These are phyloP conservation scores for Embidobia sp. DNA, from an alignment of 2,888 invertebrate genomes.

Conservation along the genomic window DNA sequence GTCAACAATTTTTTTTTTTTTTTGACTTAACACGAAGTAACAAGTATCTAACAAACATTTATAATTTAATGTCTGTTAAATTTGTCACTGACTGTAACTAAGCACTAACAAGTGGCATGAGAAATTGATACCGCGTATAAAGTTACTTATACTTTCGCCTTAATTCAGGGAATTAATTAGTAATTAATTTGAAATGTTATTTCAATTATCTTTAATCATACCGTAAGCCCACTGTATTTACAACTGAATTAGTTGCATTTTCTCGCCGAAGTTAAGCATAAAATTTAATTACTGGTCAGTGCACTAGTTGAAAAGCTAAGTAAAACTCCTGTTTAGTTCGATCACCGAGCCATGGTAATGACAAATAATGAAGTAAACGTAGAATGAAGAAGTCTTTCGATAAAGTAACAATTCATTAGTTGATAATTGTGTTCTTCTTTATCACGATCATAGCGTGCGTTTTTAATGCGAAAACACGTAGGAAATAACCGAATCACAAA, in stretches of 20 bases:
- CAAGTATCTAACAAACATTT: too few relatives aligned
- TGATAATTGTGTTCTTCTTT: too few relatives aligned
- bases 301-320: slow-evolving; percentile 5
- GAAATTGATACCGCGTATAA: too few relatives aligned
- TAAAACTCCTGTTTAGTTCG: slow-evolving; percentile 7
- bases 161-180: too few relatives aligned
- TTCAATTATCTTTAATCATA: not conserved
- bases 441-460: too few relatives aligned
- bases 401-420: not conserved
- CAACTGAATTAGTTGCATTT: slow-evolving; percentile 10
- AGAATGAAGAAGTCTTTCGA: slow-evolving; percentile 1
- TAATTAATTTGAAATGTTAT: slow-evolving; percentile 4
- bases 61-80: too few relatives aligned
- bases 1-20: too few relatives aligned
- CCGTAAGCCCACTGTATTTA: slow-evolving; percentile 9
- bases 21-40: too few relatives aligned
- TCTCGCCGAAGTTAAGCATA: slow-evolving; percentile 8
- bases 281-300: slow-evolving; percentile 15
- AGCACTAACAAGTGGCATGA: too few relatives aligned
- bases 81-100: too few relatives aligned
- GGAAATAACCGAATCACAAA: slow-evolving; percentile 9
- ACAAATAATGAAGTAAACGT: slow-evolving; percentile 16
- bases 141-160: too few relatives aligned
- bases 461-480: too few relatives aligned
- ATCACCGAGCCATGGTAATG: slow-evolving; percentile 6